Percentiles rank a stretch among this genome's conserved stretches.
phyloP scores from a whole-genome alignment of 2,797 vertebrate genomes.

The Discoglossus pictus region DNA sequence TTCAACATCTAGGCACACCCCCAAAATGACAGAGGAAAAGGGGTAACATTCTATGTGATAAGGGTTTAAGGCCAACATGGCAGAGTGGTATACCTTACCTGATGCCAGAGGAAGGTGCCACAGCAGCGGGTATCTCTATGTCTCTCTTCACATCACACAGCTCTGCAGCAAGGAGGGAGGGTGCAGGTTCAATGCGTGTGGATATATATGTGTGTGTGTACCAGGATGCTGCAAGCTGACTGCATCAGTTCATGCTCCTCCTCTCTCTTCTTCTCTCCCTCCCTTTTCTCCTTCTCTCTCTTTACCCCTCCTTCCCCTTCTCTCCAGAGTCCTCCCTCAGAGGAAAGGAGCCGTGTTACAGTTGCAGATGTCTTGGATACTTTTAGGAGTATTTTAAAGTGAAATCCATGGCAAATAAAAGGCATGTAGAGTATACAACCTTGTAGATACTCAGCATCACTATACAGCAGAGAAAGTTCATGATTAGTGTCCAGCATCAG shows the following conservation, averaged over 20 bases:
- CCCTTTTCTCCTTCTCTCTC: slow-evolving; percentile 21
- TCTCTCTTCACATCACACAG: slow-evolving; percentile 58
- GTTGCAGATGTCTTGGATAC: slow-evolving; percentile 15
- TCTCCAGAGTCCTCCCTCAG: slow-evolving; percentile 25
- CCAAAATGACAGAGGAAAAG: background rate
- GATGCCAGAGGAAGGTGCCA: slow-evolving; percentile 12
- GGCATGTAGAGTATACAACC: no score
- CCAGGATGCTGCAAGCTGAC: slow-evolving; percentile 70
- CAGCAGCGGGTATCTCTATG: slow-evolving; percentile 51
- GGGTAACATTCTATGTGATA: no score
- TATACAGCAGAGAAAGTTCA: no score
- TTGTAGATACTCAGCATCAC: no score
- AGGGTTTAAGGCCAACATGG: background rate
- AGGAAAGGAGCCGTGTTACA: slow-evolving; percentile 19
- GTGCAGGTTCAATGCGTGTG: slow-evolving; percentile 28
- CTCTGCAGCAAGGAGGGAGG: slow-evolving; percentile 45
- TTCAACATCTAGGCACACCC: no score
- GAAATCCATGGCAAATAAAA: no score
- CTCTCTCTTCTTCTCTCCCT: slow-evolving; percentile 38
- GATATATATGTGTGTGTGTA: slow-evolving; percentile 61
- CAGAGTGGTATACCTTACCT: slow-evolving; percentile 9
- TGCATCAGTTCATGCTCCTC: slow-evolving; percentile 80
- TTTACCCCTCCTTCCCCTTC: slow-evolving; percentile 3
- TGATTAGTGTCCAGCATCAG: no score
- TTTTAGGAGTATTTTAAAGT: no score